Base-by-base conservation (phyloP, 2,888 invertebrate species). In the Apomyelois bistriatella region DNA sequence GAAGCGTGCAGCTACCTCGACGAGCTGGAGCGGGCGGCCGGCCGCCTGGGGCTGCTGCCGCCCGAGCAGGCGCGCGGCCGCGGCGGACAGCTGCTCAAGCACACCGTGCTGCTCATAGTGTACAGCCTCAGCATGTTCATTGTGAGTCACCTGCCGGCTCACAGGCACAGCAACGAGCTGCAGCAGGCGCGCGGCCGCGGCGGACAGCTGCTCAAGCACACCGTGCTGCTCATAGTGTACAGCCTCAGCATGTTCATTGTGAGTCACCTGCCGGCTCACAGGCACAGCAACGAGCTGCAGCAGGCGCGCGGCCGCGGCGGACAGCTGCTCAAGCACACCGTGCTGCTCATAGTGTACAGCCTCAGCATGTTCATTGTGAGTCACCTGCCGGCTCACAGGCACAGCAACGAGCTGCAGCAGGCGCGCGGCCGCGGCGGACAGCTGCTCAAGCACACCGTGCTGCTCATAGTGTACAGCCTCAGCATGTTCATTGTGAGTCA, bases 341-440 rank as follows among this genome's bases (percentile, higher is more conserved):
- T 97, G 22, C 91, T 98, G 43, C 88, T 98, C 52, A 94, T 98
- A 54, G 87, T 96, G 15, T 91, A 97, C 58, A 90, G 94, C 52
- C 93, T 95, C 63, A 95, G 96, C 40, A 97, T 98, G 96, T 96
- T 98, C 83, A 94, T 97, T 74, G 97, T 97, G 77, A 92, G 94
- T 92, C 38, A 36, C 36, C n/a, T 36, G 12, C 12, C 36, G 3
- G 1, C 12, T 43, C 16, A n/a, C 22, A 22, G 22, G 3, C 22
- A 22, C 22, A 22, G 22, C 22, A 22, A 5, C 22, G 22, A 22
- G 22, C 22, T 22, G 22, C 3, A 22, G 22, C 22, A 22, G 3
- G 22, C 22, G 16, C 22, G 22, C 22, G 16, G 88, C 86, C 52
- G n/a, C n/a, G n/a, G n/a, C n/a, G 93, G 93, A 4, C 96, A 97